phyloP scores from a whole-genome alignment of 53 echinoderm and acorn worm species.

The Pentamera pediparva region DNA sequence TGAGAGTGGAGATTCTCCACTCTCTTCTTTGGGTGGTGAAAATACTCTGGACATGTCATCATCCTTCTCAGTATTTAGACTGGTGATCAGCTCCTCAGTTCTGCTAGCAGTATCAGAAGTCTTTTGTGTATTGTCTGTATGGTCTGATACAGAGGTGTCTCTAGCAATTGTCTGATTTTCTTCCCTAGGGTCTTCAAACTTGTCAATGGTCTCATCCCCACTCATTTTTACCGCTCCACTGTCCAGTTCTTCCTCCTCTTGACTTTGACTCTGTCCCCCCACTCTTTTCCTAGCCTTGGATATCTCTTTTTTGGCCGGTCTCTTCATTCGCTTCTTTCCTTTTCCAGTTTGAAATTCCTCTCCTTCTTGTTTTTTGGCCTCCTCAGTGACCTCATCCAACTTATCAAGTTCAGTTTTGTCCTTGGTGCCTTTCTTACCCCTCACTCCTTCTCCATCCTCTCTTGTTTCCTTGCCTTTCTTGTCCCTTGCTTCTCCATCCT shows the following conservation, averaged over 20 bases:
- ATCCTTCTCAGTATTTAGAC: too few relatives aligned
- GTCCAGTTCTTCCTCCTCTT: background rate
- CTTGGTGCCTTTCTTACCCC: too few relatives aligned
- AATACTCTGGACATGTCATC: too few relatives aligned
- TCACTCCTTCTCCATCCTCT: background rate
- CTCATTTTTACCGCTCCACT: too few relatives aligned
- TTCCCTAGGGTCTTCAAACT: too few relatives aligned
- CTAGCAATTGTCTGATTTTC: too few relatives aligned
- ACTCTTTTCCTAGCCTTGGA: background rate
- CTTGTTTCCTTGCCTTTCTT: background rate
- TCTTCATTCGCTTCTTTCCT: background rate
- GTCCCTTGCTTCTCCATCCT: background rate
- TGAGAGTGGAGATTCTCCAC: constrained; percentile 38
- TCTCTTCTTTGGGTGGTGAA: background rate
- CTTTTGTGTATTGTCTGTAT: background rate
- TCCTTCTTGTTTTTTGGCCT: too few relatives aligned
- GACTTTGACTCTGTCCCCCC: background rate
- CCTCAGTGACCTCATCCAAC: too few relatives aligned
- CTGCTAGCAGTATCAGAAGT: background rate
- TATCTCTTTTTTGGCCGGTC: background rate
- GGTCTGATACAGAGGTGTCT: too few relatives aligned
- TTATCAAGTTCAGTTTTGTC: too few relatives aligned
- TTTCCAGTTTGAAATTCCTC: background rate
- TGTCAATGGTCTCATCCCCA: too few relatives aligned
- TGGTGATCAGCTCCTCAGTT: background rate